Percentiles rank a stretch among this genome's conserved stretches.
Conservation (phyloP, 2,888 invertebrate genomes). For the Lacanobia wlatinum region DNA sequence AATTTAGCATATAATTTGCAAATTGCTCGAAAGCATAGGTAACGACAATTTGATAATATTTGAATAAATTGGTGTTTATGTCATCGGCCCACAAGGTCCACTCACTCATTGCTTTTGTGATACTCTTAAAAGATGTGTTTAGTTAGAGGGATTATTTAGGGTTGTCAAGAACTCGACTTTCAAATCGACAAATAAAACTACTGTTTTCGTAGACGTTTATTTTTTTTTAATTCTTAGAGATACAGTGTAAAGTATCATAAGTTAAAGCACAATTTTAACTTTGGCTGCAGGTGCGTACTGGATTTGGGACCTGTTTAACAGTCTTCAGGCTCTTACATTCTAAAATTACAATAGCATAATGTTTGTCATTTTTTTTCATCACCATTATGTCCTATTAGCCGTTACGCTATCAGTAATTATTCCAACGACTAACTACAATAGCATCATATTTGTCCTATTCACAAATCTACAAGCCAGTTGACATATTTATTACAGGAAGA, state of each 20-base stretch:
- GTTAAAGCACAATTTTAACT: background rate
- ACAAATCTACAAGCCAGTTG: constrained; percentile 21
- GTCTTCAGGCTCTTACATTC: too few relatives aligned
- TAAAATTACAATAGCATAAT: background rate
- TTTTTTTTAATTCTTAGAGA: too few relatives aligned
- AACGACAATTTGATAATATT: constrained; percentile 5
- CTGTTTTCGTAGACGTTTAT: too few relatives aligned
- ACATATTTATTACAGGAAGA: constrained; percentile 51
- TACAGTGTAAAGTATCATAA: background rate
- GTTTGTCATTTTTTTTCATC: too few relatives aligned
- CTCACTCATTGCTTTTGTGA: constrained; percentile 26
- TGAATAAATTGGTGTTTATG: constrained; percentile 32
- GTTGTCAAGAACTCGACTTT: constrained; percentile 21
- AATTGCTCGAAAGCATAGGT: background rate
- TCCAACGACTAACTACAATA: too few relatives aligned
- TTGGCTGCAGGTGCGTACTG: background rate
- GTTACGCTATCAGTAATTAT: too few relatives aligned
- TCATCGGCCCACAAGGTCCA: constrained; percentile 41
- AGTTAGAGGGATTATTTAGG: constrained; percentile 29
- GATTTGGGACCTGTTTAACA: background rate
- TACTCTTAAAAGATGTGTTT: constrained; percentile 2
- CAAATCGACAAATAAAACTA: background rate
- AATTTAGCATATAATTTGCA: constrained; percentile 7
- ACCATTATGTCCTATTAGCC: too few relatives aligned
- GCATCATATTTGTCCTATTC: background rate